Conservation (phyloP, 2,888 invertebrate genomes). For the Pandemis corylana region DNA sequence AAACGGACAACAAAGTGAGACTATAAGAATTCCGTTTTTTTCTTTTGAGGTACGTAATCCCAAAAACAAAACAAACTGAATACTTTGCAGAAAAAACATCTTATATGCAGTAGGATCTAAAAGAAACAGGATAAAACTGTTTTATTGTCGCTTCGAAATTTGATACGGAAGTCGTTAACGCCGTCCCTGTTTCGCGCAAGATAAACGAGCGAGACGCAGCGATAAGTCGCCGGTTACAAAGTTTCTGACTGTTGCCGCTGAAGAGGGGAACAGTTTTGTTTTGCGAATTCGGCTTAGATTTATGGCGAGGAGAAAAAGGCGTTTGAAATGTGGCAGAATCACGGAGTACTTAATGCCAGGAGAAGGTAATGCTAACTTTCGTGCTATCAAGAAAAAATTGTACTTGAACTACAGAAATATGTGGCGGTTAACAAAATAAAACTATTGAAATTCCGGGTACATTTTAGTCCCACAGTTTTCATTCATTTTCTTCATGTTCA, state of each 20-base stretch:
- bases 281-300: background rate
- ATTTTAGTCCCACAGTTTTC: too few relatives aligned
- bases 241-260: slow-evolving; percentile 5
- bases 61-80: background rate
- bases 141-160: slow-evolving; percentile 31
- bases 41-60: too few relatives aligned
- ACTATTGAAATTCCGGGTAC: too few relatives aligned
- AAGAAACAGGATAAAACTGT: slow-evolving; percentile 25
- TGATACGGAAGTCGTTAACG: slow-evolving; percentile 32
- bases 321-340: background rate
- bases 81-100: background rate
- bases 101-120: background rate
- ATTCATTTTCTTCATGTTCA: too few relatives aligned
- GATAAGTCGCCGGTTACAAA: slow-evolving; percentile 12
- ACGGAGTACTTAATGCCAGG: too few relatives aligned
- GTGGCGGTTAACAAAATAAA: too few relatives aligned
- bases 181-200: slow-evolving; percentile 14
- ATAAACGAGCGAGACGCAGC: slow-evolving; percentile 16
- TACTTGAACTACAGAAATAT: too few relatives aligned
- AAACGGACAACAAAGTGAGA: too few relatives aligned
- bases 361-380: too few relatives aligned
- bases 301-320: background rate
- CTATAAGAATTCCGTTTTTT: too few relatives aligned
- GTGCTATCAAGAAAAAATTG: too few relatives aligned
- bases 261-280: slow-evolving; percentile 5